These are phyloP conservation scores for Etheostoma perlongum DNA, from an alignment of 2,797 vertebrate genomes.

Conservation along the genomic window DNA sequence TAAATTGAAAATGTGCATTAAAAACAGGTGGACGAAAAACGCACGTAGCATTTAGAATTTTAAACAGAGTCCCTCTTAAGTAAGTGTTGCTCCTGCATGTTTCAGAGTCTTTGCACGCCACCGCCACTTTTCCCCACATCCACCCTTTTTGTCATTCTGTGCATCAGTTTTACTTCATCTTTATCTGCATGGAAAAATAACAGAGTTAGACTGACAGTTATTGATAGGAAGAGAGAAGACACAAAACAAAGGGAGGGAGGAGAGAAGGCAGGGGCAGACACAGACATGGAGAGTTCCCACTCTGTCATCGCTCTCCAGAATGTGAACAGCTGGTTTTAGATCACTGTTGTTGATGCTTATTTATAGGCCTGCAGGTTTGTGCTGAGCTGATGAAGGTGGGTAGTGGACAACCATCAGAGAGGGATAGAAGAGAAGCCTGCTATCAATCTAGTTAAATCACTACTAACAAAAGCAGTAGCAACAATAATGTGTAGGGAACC, in stretches of 20 bases:
- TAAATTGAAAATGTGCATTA: neutral
- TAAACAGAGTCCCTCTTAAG: neutral
- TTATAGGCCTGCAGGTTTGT: conserved; percentile 21
- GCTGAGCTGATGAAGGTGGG: conserved; percentile 29
- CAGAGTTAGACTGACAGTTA: conserved; percentile 34
- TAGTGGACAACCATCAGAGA: conserved; percentile 30
- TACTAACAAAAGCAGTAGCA: conserved; percentile 17
- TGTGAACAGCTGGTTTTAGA: conserved; percentile 30
- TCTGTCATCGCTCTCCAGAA: conserved; percentile 29
- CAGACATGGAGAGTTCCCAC: conserved; percentile 21
- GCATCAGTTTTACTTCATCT: conserved; percentile 38
- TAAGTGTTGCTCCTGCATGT: neutral
- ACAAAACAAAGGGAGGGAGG: neutral
- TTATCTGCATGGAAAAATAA: conserved; percentile 47
- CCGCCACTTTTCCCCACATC: neutral
- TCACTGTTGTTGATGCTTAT: conserved; percentile 22
- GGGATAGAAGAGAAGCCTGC: neutral
- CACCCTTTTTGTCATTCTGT: conserved; percentile 33
- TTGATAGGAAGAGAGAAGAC: conserved; percentile 35
- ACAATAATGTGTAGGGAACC: neutral
- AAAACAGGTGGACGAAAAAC: neutral
- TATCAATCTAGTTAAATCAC: conserved; percentile 19
- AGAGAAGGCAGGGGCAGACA: conserved; percentile 16
- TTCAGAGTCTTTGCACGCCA: conserved; percentile 19
- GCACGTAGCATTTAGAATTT: neutral